Percentiles rank a stretch among this genome's conserved stretches.
phyloP scores from a whole-genome alignment of 2,888 invertebrate species.

The Diabrotica balteata region DNA sequence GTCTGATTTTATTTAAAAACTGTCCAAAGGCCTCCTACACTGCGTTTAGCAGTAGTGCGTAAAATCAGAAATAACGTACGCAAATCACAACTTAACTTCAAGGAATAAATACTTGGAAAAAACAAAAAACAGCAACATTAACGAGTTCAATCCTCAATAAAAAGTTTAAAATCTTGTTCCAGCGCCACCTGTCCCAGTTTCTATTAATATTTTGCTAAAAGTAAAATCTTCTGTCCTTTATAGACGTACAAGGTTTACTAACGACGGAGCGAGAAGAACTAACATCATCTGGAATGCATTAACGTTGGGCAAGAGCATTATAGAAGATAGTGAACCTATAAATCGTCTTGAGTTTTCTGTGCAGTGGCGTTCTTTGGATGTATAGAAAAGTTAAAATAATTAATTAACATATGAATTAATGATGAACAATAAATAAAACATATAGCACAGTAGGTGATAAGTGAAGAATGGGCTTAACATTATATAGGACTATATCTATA shows the following conservation, averaged over 20 bases:
- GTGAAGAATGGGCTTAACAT: too few species aligned
- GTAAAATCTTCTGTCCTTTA: constrained; percentile 23
- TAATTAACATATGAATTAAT: constrained; percentile 2
- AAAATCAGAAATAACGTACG: constrained; percentile 3
- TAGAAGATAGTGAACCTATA: constrained; percentile 45
- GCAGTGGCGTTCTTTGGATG: neutral
- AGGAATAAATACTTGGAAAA: constrained; percentile 28
- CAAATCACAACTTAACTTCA: constrained; percentile 1
- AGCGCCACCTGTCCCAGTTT: constrained; percentile 40
- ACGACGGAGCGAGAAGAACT: constrained; percentile 12
- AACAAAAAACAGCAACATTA: constrained; percentile 30
- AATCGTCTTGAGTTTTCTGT: constrained; percentile 44
- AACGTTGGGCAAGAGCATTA: constrained; percentile 37
- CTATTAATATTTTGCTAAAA: constrained; percentile 20
- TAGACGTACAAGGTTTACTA: neutral
- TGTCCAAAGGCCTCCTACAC: too few species aligned
- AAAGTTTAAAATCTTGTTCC: constrained; percentile 33
- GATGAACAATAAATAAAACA: neutral
- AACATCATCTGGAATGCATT: constrained; percentile 18
- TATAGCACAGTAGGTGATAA: too few species aligned
- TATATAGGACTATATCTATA: too few species aligned
- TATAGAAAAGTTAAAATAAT: too few species aligned
- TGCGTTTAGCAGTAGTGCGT: neutral
- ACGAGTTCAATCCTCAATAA: constrained; percentile 32
- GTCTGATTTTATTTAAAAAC: too few species aligned